Percentiles rank a stretch among this genome's conserved stretches.
Evolutionary conservation across 2,113 vertebrate genomes (phyloP).

Genomic region (Dromas ardeola): DNA sequence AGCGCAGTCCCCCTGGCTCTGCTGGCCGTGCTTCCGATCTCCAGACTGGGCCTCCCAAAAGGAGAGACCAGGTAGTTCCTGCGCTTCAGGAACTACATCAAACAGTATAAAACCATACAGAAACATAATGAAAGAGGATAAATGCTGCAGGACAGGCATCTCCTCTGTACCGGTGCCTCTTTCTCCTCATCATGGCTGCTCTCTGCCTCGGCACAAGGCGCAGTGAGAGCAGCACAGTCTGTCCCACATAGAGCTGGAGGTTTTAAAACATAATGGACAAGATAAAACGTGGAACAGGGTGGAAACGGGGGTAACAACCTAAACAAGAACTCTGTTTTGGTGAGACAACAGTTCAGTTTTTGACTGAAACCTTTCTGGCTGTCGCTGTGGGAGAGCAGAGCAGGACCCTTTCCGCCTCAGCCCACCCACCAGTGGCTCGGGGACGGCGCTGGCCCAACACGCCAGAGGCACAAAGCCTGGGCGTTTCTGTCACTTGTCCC

Average conservation of each 20-base stretch:
- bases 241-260: not conserved
- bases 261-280: not conserved
- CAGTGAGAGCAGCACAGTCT: not conserved
- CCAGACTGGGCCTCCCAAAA: not conserved
- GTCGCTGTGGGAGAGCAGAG: not conserved
- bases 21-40: not conserved
- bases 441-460: not conserved
- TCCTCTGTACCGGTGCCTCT: fast-evolving
- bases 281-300: not conserved
- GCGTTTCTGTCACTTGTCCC: not conserved
- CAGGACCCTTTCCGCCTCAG: not conserved
- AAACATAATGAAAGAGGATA: not conserved
- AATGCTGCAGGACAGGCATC: fast-evolving
- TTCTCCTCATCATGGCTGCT: not conserved
- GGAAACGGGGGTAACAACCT: not conserved
- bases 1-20: not conserved
- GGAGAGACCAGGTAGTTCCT: not conserved
- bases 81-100: not conserved
- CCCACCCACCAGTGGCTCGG: not conserved
- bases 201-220: not conserved
- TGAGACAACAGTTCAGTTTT: not conserved
- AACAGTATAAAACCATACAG: not conserved
- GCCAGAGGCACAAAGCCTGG: not conserved
- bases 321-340: not conserved
- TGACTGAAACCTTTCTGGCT: not conserved